Evolutionary conservation across 2,888 invertebrate genomes (phyloP), one percentile per base, ranked within the genome.

Genomic region (Synanthedon formicaeformis): DNA sequence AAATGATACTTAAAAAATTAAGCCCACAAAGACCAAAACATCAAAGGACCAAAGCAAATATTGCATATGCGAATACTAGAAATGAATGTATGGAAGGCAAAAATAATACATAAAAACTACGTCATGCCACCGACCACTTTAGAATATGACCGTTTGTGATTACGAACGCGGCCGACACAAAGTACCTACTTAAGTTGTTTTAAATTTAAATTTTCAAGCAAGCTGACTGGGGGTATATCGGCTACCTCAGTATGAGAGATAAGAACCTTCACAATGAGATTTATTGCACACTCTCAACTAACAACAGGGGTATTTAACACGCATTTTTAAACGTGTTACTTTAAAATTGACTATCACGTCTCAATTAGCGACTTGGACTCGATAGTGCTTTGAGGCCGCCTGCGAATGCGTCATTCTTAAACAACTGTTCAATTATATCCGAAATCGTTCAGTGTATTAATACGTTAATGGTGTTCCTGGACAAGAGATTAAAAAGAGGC

Each of bases 231-330:
- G 63, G 68, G 65, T 73, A 74, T 81, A 81, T 82, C 81, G 69
- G 79, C 81, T 81, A 78, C 85, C 75, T 75, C 76, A 71, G 69
- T 66, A 58, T 63, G 61, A 55, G 56, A 81, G 85, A 85, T 85
- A 84, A 85, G 70, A 66, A 60, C 67, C 72, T 67, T 73, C 76
- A 81, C 76, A 78, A 74, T 68, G 67, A 82, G 84, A 86, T 85
- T 86, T 86, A 86, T 86, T 73, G 73, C 77, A 75, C 73, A 75
- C 80, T 77, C 75, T 68, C 65, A n/a, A 61, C 61, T 71, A 74
- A 75, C 75, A 75, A 71, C 67, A 67, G 3, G 65, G 59, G 67
- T 67, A 66, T 67, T 71, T 67, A 67, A 69, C 65, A 68, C 64
- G 66, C 62, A 60, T 66, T 66, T 67, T 61, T 62, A 68, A 71